A percentile compares a stretch with the other conserved stretches of the same genome.
phyloP scores from a whole-genome alignment of 2,113 vertebrate genomes.

The Daphoenositta chrysoptera region DNA sequence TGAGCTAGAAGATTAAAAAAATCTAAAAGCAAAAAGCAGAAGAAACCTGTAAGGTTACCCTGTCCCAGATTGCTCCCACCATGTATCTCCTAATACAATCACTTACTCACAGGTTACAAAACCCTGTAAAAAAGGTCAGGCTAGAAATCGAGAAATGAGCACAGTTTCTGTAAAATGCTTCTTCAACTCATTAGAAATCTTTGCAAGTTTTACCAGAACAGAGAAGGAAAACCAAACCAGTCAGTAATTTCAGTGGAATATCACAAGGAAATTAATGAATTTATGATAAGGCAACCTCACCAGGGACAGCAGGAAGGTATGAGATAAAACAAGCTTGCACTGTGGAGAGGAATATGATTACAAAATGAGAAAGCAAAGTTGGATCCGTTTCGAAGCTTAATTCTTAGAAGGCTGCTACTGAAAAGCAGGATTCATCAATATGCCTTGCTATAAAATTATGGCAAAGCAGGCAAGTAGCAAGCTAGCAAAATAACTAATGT shows the following conservation, averaged over 20 bases:
- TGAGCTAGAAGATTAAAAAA: neutral
- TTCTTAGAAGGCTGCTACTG: slow-evolving; percentile 13
- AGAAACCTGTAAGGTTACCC: neutral
- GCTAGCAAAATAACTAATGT: neutral
- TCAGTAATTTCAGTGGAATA: neutral
- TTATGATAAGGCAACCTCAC: neutral
- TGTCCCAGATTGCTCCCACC: neutral
- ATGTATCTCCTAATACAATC: neutral
- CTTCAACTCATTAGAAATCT: neutral
- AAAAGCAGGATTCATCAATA: slow-evolving; percentile 34
- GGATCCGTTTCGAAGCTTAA: neutral
- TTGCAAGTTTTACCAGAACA: neutral
- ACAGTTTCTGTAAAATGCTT: neutral
- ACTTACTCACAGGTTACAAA: neutral
- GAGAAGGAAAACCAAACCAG: neutral
- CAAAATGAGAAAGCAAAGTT: slow-evolving; percentile 3
- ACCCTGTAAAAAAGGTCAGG: neutral
- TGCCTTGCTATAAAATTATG: neutral
- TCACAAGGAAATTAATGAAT: neutral
- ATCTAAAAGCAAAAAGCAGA: neutral
- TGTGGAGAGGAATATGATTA: neutral
- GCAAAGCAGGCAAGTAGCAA: neutral
- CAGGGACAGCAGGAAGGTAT: neutral
- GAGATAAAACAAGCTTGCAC: neutral
- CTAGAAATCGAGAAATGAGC: neutral